Evolutionary conservation across 2,797 vertebrate genomes (phyloP), one percentile per base, ranked within the genome.

Genomic region (Tragelaphus oryx): DNA sequence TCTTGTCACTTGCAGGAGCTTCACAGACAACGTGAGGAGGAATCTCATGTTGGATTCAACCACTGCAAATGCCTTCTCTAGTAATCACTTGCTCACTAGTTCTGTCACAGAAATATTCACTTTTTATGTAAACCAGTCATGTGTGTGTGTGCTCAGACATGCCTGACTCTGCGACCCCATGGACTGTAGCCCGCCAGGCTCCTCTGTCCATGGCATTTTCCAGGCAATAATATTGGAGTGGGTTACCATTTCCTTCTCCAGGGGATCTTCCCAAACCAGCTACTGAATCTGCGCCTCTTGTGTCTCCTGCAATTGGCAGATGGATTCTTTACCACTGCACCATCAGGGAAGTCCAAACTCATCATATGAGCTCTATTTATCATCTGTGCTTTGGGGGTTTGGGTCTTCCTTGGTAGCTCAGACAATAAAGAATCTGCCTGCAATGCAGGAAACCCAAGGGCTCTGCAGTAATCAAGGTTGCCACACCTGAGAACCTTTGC

Each of bases 11-110:
- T 57, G 9, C 14, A 24, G 82, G 52, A 20, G 20, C n/a, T 79
- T 44, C 5, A 0, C 2, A 30, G 33, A 82, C 6, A 81, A 41
- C 0, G 0, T 24, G 57, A 30, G 24, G 33, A 28, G 30, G 30
- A 54, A n/a, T 5, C 55, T n/a, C 22, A 1, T 5, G 28, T 10
- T 74, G 91, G 16, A 78, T 54, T 92, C 16, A 2, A 12, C 37
- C 28, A 46, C 8, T 28, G 22, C 30, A 62, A 57, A 13, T 24
- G 22, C 46, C 41, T 50, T 59, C 59, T 65, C 33, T 83, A 14
- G 26, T 54, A 30, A 30, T 79, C 59, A 44, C 20, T 55, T 59
- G 52, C 5, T 20, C 59, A 4, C 41, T 59, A 18, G 37, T 30
- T 54, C 76, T 59, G 10, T 59, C 55, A 20, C 76, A 75, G 54